Conservation (phyloP, 1,140 invertebrate species). For the Palaemon carinicauda region DNA sequence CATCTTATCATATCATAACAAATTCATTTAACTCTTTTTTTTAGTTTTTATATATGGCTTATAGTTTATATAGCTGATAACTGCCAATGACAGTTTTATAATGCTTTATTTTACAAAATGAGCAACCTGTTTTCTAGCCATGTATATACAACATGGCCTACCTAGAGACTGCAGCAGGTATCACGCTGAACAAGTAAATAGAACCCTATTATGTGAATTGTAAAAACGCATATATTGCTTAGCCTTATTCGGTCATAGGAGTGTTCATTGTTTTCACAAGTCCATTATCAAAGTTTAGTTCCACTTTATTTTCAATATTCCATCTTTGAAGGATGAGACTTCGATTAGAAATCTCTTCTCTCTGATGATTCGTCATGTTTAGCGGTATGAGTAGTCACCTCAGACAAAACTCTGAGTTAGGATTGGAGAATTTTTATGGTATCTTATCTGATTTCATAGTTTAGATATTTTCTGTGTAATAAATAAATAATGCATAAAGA, state of each 20-base stretch:
- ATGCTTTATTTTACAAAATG: conserved; percentile 51
- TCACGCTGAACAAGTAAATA: conserved; percentile 21
- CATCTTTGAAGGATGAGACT: neutral
- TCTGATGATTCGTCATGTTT: too few relatives aligned
- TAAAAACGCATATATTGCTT: conserved; percentile 39
- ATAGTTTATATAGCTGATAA: conserved; percentile 45
- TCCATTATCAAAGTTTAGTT: neutral
- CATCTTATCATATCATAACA: conserved; percentile 6
- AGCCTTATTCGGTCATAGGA: conserved; percentile 42
- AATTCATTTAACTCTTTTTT: conserved; percentile 10
- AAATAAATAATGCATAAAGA: too few relatives aligned
- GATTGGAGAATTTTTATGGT: too few relatives aligned
- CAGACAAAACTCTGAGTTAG: too few relatives aligned
- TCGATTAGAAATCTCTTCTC: too few relatives aligned
- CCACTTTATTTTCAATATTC: neutral
- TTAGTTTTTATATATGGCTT: conserved; percentile 36
- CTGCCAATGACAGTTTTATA: conserved; percentile 27
- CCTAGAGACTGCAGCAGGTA: conserved; percentile 6
- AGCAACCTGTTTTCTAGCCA: conserved; percentile 26
- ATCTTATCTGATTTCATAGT: too few relatives aligned
- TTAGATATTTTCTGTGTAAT: too few relatives aligned
- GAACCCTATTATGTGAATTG: neutral
- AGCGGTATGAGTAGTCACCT: too few relatives aligned
- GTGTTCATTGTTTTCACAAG: neutral
- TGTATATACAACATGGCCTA: neutral